Percentiles rank a stretch among this genome's conserved stretches.
Evolutionary conservation across 2,888 invertebrate species (phyloP).

Genomic region (Cephus spinipes): DNA sequence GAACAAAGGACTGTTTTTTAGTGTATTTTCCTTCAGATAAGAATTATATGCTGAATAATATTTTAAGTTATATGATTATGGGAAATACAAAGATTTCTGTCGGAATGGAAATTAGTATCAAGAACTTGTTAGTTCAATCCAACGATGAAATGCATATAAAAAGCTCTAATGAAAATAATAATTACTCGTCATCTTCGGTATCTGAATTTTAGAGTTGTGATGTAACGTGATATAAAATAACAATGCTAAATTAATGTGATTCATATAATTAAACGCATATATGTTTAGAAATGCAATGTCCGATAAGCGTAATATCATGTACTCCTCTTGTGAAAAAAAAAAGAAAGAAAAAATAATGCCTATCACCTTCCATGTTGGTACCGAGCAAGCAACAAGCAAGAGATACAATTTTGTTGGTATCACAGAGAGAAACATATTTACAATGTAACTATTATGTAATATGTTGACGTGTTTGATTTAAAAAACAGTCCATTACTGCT

Average conservation of each 20-base stretch:
- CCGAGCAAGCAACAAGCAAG: conserved; percentile 24
- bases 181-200: not conserved
- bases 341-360: not conserved
- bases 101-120: not conserved
- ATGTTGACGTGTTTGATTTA: conserved; percentile 14
- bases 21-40: not conserved
- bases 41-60: not conserved
- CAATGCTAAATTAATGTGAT: conserved; percentile 3
- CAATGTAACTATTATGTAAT: conserved; percentile 34
- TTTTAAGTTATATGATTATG: not conserved
- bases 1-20: conserved; percentile 6
- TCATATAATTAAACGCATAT: not conserved
- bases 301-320: not conserved
- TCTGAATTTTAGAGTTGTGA: not conserved
- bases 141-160: not conserved
- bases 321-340: not conserved
- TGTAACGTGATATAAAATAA: not conserved
- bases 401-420: conserved; percentile 38
- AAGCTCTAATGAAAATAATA: not conserved
- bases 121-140: not conserved
- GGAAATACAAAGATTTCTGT: not conserved
- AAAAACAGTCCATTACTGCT: conserved; percentile 25
- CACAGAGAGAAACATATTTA: conserved; percentile 52
- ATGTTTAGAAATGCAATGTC: not conserved
- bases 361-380: conserved; percentile 18